Percentiles rank a stretch among this genome's conserved stretches.
These are phyloP conservation scores for Andrena bicolor DNA, from an alignment of 2,888 invertebrate species.

Conservation along the genomic window DNA sequence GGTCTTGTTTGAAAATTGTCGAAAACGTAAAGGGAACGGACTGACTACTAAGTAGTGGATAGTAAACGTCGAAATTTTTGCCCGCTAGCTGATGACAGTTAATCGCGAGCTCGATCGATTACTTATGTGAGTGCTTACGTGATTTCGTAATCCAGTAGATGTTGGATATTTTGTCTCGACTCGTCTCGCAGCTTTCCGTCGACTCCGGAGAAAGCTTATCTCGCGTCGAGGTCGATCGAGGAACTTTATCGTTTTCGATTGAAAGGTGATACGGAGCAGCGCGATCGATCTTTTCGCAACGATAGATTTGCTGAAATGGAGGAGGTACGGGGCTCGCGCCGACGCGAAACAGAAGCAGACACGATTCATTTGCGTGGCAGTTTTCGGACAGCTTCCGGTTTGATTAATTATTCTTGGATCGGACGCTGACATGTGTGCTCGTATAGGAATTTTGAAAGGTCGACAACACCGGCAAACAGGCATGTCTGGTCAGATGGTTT, in stretches of 20 bases:
- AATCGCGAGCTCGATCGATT: no score
- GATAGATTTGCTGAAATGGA: background rate
- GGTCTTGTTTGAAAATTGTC: background rate
- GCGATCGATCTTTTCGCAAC: slow-evolving; percentile 2
- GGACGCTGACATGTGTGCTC: slow-evolving; percentile 44
- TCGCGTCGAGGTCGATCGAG: no score
- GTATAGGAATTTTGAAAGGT: slow-evolving; percentile 25
- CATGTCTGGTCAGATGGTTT: slow-evolving; percentile 15
- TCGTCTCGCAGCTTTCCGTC: no score
- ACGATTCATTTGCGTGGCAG: slow-evolving; percentile 58
- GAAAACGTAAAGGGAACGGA: background rate
- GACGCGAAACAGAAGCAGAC: slow-evolving; percentile 19
- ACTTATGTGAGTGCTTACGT: no score
- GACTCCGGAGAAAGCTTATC: no score
- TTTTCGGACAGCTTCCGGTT: slow-evolving; percentile 45
- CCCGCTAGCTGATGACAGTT: background rate
- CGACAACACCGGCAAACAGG: slow-evolving; percentile 1
- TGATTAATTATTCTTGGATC: slow-evolving; percentile 58
- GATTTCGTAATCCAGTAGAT: no score
- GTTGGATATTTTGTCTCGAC: no score
- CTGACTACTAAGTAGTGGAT: background rate
- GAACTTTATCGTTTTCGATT: background rate
- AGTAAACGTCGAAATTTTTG: background rate
- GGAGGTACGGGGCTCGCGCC: slow-evolving; percentile 2
- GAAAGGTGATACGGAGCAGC: background rate